Evolutionary conservation across 2,113 vertebrate genomes (phyloP).

Genomic region (Pungitius pungitius): DNA sequence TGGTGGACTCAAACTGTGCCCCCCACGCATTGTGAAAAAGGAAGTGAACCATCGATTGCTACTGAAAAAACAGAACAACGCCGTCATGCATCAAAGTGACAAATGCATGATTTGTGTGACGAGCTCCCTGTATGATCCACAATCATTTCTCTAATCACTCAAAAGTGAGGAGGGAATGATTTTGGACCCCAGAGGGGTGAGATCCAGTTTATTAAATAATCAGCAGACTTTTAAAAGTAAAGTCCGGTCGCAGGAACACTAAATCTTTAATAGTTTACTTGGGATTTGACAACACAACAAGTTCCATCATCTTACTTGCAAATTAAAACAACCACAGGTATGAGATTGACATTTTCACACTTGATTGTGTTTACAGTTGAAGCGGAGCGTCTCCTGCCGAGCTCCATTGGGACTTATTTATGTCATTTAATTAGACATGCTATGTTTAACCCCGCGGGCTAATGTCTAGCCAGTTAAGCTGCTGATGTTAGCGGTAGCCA

Average conservation of each 20-base stretch:
- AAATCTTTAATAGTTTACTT: constrained; percentile 9
- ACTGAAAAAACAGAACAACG: background rate
- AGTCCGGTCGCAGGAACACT: background rate
- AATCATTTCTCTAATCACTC: background rate
- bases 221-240: background rate
- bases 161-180: background rate
- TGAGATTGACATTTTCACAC: constrained; percentile 58
- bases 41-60: background rate
- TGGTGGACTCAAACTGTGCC: background rate
- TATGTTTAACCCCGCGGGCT: constrained; percentile 49
- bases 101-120: background rate
- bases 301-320: constrained; percentile 43
- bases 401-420: constrained; percentile 56
- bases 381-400: constrained; percentile 53
- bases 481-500: constrained; percentile 23
- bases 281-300: constrained; percentile 10
- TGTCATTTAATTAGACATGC: constrained; percentile 63
- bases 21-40: background rate
- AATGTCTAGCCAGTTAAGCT: constrained; percentile 46
- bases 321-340: constrained; percentile 61
- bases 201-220: background rate
- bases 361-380: constrained; percentile 64
- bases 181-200: background rate
- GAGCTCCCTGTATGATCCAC: background rate
- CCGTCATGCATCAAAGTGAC: background rate